phyloP scores from a whole-genome alignment of 2,113 vertebrate genomes.

The human region DNA sequence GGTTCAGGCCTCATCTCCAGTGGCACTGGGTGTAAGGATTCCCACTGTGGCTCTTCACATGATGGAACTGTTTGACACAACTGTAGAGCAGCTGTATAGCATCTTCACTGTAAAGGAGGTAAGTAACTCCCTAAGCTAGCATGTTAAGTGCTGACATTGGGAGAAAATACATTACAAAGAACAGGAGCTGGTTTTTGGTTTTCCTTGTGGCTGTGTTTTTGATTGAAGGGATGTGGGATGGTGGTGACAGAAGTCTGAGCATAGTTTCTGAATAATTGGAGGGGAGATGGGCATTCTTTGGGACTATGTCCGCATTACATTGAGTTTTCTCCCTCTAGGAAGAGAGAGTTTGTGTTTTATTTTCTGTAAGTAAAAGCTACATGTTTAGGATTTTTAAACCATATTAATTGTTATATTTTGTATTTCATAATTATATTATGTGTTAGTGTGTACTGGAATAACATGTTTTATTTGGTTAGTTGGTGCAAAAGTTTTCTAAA shows the following conservation, averaged over 20 bases:
- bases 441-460: background rate
- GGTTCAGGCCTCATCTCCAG: constrained; percentile 67
- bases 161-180: background rate
- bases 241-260: background rate
- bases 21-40: constrained; percentile 79
- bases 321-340: background rate
- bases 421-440: background rate
- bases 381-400: background rate
- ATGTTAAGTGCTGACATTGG: background rate
- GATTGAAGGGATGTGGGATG: background rate
- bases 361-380: background rate
- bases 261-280: background rate
- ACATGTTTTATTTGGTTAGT: constrained; percentile 64
- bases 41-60: constrained; percentile 80
- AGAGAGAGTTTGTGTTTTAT: background rate
- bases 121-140: constrained; percentile 13
- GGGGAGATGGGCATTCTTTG: background rate
- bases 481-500: constrained; percentile 83
- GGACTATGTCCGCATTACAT: background rate
- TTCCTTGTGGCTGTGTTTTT: background rate
- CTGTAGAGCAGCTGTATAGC: constrained; percentile 76
- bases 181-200: background rate
- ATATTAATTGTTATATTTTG: background rate
- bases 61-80: constrained; percentile 75
- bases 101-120: constrained; percentile 82